Base-by-base conservation (phyloP, 2,797 vertebrate genomes). In the Ctenopoma multispine region DNA sequence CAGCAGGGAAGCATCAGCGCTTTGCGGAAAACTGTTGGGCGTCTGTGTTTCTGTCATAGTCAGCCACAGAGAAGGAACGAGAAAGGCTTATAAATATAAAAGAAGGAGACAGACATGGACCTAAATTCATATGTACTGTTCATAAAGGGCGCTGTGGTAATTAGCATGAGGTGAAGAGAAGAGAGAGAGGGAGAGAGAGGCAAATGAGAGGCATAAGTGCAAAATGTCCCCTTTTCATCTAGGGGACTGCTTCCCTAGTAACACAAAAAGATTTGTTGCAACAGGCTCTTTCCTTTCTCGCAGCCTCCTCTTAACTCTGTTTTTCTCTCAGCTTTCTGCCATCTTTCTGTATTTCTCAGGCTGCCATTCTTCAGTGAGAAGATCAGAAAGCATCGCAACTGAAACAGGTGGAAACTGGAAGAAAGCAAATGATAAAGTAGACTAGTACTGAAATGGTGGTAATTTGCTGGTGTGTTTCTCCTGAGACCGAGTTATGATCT, bases 61-160 rank as follows among this genome's bases (percentile, higher is more conserved):
- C 67, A 54, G 40, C 56, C 67, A 66, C 69, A 59, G 63, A 65
- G 64, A 70, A n/a, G 36, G 29, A 73, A 48, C 15, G 23, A 27
- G 54, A 53, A 62, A 60, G 31, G 20, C 2, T 50, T 69, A 48
- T 72, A 63, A 63, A 79, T 57, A 38, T 21, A 44, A 67, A 68
- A 70, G 36, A 58, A 56, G 57, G 20, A 70, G 27, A 34, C 34
- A 69, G 48, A 77, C 57, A 64, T 15, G 29, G 27, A 66, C 38
- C 69, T 82, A 66, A 80, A 85, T 64, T 82, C 54, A 72, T 70
- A 63, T 47, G 41, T 10, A 5, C 49, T 69, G 68, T 69, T 85
- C 77, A 82, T 87, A 70, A 81, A 84, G 85, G 75, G 38, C 51
- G 14, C 34, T 24, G 66, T 10, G 11, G 65, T 86, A 85, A 89